Evolutionary conservation across 2,888 invertebrate genomes (phyloP), one percentile per base, ranked within the genome.

Genomic region (Glaucopsyche alexis): DNA sequence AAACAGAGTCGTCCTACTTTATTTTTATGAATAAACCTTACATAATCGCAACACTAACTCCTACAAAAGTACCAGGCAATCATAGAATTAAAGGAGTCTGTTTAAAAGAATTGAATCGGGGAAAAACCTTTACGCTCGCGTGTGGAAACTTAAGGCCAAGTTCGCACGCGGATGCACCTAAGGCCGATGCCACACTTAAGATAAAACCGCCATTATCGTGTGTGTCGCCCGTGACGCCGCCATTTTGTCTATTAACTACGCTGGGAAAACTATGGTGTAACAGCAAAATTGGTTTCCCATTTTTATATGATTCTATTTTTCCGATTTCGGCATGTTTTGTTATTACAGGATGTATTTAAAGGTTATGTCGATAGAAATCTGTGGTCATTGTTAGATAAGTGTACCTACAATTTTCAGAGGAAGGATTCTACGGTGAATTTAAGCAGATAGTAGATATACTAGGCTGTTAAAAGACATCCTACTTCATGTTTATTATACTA

Each of bases 101-200:
- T 47, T 19, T 1, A 6, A 29, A 9, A 66, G n/a, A 66, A 42
- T 69, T 49, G 38, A 16, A 19, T 38, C 14, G 49, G 69, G 47
- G 16, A 69, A 47, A 47, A 47, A 69, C 69, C 47, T 67, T 19
- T 49, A 1, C 14, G 14, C 7, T 65, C 14, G 47, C 29, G 69
- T 29, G 69, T 69, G 19, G 19, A 42, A 71, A 73, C 69, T 71
- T 83, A 83, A 85, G 85, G 85, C 84, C 85, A 85, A 86, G 85
- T 84, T 82, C 82, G 79, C 79, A 80, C 79, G 79, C 88, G 89
- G 89, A 89, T 89, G 90, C 87, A 80, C 80, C 80, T 89, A 90
- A 91, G 91, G 90, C 86, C 89, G 90, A 90, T 90, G 86, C 84
- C 83, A 86, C 84, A 86, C 85, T 86, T 86, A 83, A 91, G 91